phyloP scores from a whole-genome alignment of 2,113 vertebrate genomes.

The Salvator merianae region DNA sequence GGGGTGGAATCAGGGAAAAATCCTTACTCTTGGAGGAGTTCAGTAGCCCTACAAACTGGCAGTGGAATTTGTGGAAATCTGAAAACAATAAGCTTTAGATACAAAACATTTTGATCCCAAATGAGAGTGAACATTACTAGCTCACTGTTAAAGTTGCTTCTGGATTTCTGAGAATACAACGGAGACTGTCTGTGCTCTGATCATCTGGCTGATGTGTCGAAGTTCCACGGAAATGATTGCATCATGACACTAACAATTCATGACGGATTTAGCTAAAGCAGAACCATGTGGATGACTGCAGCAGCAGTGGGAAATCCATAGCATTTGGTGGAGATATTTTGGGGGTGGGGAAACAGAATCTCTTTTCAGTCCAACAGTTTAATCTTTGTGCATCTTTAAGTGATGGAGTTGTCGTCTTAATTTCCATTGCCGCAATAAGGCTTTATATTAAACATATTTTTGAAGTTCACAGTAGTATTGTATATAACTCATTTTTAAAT shows the following conservation, averaged over 20 bases:
- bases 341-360: neutral
- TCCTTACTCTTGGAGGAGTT: neutral
- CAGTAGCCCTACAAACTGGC: neutral
- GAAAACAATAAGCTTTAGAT: neutral
- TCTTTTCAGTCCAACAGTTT: conserved; percentile 29
- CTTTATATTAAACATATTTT: conserved; percentile 44
- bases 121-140: neutral
- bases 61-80: neutral
- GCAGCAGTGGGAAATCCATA: too few relatives aligned
- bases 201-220: neutral
- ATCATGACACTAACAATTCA: neutral
- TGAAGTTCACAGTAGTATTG: conserved; percentile 22
- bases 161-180: neutral
- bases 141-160: neutral
- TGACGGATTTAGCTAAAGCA: neutral
- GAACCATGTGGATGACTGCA: conserved; percentile 7
- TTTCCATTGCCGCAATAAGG: conserved; percentile 41
- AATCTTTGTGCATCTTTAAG: conserved; percentile 47
- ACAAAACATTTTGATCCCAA: neutral
- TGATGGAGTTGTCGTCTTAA: conserved; percentile 43
- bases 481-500: conserved; percentile 33
- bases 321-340: too few relatives aligned
- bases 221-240: neutral
- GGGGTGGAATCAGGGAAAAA: neutral
- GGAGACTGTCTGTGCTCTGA: neutral